Evolutionary conservation across 1,140 invertebrate species (phyloP).

Genomic region (Saccostrea glomerata): DNA sequence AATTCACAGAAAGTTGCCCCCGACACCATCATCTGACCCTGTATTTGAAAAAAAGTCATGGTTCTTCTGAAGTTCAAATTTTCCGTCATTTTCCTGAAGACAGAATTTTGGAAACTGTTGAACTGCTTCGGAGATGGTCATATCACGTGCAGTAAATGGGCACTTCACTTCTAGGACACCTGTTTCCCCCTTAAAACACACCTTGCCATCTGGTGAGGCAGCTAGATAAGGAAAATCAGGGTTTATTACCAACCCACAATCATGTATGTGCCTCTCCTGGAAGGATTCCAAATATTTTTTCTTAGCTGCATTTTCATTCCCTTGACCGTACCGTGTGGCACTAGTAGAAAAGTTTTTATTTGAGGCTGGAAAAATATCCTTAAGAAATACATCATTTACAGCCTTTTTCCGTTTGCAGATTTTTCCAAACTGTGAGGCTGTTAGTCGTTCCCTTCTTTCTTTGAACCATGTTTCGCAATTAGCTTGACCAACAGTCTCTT

Average conservation of each 20-base stretch:
- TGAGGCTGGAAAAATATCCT: not conserved
- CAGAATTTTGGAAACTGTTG: slow-evolving; percentile 26
- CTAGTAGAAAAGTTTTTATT: not conserved
- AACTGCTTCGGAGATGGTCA: slow-evolving; percentile 29
- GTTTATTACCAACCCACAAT: slow-evolving; percentile 55
- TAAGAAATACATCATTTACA: not conserved
- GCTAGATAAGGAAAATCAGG: slow-evolving; percentile 52
- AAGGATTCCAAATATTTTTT: slow-evolving; percentile 4
- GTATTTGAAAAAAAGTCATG: slow-evolving; percentile 51
- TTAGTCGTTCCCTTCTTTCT: not conserved
- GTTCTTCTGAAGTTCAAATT: not conserved
- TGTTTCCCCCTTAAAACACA: slow-evolving; percentile 41
- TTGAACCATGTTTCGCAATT: slow-evolving; percentile 10
- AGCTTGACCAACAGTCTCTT: slow-evolving; percentile 4
- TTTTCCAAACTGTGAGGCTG: slow-evolving; percentile 5
- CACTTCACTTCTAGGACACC: slow-evolving; percentile 49
- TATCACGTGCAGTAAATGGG: slow-evolving; percentile 26
- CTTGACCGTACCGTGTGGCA: no score
- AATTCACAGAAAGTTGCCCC: slow-evolving; percentile 53
- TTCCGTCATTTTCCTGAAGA: not conserved
- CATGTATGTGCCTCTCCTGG: slow-evolving; percentile 52
- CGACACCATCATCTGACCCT: slow-evolving; percentile 54
- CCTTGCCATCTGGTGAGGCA: slow-evolving; percentile 54
- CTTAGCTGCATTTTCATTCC: not conserved
- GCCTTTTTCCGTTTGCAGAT: not conserved